These are phyloP conservation scores for Malacoctenus gilli DNA, from an alignment of 2,797 vertebrate genomes.

Conservation along the genomic window DNA sequence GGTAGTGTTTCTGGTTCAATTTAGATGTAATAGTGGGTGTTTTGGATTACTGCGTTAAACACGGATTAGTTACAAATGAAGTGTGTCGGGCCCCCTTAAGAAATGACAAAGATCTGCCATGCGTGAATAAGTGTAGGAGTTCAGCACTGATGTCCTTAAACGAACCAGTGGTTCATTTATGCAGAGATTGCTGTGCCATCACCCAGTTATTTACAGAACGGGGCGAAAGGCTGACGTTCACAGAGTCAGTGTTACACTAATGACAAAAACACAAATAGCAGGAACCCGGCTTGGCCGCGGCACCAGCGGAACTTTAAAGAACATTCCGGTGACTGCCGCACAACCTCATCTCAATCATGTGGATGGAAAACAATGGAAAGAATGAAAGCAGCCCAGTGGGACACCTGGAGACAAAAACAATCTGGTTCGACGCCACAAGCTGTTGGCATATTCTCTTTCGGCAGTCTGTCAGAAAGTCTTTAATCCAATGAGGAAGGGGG, in stretches of 20 bases:
- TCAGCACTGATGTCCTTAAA: constrained; percentile 9
- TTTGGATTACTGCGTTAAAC: constrained; percentile 1
- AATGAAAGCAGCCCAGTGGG: constrained; percentile 25
- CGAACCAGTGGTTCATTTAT: constrained; percentile 18
- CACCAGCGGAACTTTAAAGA: neutral
- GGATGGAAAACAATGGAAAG: constrained; percentile 26
- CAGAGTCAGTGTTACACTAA: no score
- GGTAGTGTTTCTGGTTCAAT: neutral
- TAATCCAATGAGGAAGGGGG: constrained; percentile 4
- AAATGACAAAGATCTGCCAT: neutral
- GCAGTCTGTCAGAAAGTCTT: constrained; percentile 28
- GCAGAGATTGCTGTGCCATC: neutral
- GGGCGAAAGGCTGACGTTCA: neutral
- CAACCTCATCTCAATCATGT: constrained; percentile 18
- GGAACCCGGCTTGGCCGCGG: neutral
- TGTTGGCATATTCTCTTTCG: constrained; percentile 21
- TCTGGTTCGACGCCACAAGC: constrained; percentile 5
- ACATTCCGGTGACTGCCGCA: constrained; percentile 7
- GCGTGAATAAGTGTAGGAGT: constrained; percentile 9
- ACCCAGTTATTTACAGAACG: neutral
- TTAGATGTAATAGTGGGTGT: neutral
- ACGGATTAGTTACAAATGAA: constrained; percentile 11
- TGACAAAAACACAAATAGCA: neutral
- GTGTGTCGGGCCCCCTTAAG: neutral
- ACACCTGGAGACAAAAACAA: constrained; percentile 34